Percentiles rank a stretch among this genome's conserved stretches.
These are phyloP conservation scores for Halictus ligatus DNA, from an alignment of 2,888 invertebrate genomes.

Conservation along the genomic window DNA sequence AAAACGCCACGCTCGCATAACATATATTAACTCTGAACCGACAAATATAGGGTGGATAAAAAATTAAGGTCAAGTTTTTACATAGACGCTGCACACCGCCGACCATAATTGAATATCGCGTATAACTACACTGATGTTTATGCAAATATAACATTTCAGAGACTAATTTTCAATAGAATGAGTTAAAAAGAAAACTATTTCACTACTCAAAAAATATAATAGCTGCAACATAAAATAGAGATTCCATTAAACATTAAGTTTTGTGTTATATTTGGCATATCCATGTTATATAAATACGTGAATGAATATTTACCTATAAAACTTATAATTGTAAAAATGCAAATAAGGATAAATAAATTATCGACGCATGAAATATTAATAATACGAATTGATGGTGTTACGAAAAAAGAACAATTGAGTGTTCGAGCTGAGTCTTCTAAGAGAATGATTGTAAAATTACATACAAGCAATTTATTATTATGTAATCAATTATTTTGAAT, in stretches of 20 bases:
- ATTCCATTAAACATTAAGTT: not conserved
- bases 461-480: not conserved
- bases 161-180: not conserved
- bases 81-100: not conserved
- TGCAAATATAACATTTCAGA: not conserved
- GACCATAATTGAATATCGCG: not conserved
- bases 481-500: too few relatives aligned
- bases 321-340: not conserved
- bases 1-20: conserved; percentile 21
- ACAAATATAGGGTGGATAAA: conserved; percentile 30
- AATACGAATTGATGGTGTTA: too few relatives aligned
- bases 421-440: not conserved
- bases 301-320: not conserved
- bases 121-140: not conserved
- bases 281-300: not conserved
- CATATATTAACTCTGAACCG: conserved; percentile 14
- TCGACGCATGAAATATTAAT: too few relatives aligned
- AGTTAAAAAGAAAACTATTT: not conserved
- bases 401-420: too few relatives aligned
- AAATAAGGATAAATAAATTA: too few relatives aligned
- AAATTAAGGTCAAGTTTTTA: conserved; percentile 3
- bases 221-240: not conserved
- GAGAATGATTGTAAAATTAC: not conserved
- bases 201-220: not conserved
- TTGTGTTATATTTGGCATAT: not conserved